Percentiles rank a stretch among this genome's conserved stretches.
phyloP scores from a whole-genome alignment of 2,797 vertebrate genomes.

The Gila robusta region DNA sequence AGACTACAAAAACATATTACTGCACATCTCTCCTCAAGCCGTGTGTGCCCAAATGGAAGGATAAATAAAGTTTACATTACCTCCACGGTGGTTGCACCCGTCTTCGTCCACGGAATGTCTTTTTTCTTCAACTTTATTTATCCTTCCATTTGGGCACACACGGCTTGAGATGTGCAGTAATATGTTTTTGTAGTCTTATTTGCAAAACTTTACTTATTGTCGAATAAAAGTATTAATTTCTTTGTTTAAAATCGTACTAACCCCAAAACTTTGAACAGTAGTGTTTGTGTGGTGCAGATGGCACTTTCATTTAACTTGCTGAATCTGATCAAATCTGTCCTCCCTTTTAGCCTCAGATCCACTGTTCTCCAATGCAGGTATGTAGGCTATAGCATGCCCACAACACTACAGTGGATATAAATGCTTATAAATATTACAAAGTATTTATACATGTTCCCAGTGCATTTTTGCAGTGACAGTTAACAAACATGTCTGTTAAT shows the following conservation, averaged over 20 bases:
- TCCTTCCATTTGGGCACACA: too few species aligned
- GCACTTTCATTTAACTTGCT: constrained; percentile 2
- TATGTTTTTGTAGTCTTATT: too few species aligned
- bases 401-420: background rate
- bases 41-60: too few species aligned
- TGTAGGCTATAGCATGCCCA: constrained; percentile 51
- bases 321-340: constrained; percentile 34
- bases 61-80: too few species aligned
- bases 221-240: background rate
- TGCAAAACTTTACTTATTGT: too few species aligned
- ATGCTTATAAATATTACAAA: background rate
- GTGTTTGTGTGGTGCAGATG: background rate
- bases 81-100: too few species aligned
- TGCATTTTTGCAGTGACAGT: background rate
- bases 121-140: too few species aligned
- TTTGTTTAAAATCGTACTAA: background rate
- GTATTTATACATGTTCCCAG: background rate
- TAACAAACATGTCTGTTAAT: constrained; percentile 4
- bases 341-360: constrained; percentile 78
- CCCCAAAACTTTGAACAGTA: background rate
- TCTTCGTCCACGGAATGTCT: too few species aligned
- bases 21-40: too few species aligned
- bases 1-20: too few species aligned
- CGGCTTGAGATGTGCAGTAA: too few species aligned
- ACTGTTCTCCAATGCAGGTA: constrained; percentile 73